phyloP scores from a whole-genome alignment of 1,140 invertebrate species.

The Drosophila mojavensis region DNA sequence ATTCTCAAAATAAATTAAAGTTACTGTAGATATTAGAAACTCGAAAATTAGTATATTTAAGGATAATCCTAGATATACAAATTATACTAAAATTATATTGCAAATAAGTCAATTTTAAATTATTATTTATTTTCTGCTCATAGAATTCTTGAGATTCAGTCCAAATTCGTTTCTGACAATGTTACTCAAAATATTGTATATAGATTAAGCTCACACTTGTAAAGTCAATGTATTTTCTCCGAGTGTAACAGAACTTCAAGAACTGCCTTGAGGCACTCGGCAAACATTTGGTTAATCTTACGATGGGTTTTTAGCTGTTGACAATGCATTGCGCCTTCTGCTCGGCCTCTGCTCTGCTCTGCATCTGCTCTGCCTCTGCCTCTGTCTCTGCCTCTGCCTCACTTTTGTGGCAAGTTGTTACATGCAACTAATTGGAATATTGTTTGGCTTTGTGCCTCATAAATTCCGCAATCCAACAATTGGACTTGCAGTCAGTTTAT shows the following conservation, averaged over 20 bases:
- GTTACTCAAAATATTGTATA: no score
- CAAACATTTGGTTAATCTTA: slow-evolving; percentile 48
- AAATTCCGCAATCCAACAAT: slow-evolving; percentile 42
- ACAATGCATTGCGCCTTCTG: neutral
- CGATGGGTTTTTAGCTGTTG: slow-evolving; percentile 32
- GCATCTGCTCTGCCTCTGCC: neutral
- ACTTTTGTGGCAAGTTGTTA: slow-evolving; percentile 13
- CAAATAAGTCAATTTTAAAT: no score
- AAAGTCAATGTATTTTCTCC: neutral
- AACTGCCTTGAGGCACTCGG: slow-evolving; percentile 17
- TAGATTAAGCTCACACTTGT: neutral
- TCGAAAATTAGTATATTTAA: no score
- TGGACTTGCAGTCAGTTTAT: slow-evolving; percentile 53
- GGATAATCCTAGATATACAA: no score
- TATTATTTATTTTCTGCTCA: no score
- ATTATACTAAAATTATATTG: no score
- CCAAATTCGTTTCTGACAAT: no score
- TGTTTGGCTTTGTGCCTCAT: slow-evolving; percentile 34
- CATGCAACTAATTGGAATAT: slow-evolving; percentile 58
- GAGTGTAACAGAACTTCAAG: neutral
- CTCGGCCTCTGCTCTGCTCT: no score
- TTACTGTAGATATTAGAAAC: no score
- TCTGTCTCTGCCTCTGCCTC: neutral
- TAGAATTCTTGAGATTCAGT: no score
- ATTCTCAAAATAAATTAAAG: no score